phyloP scores from a whole-genome alignment of 2,113 vertebrate species.

The Dendropsophus ebraccatus region DNA sequence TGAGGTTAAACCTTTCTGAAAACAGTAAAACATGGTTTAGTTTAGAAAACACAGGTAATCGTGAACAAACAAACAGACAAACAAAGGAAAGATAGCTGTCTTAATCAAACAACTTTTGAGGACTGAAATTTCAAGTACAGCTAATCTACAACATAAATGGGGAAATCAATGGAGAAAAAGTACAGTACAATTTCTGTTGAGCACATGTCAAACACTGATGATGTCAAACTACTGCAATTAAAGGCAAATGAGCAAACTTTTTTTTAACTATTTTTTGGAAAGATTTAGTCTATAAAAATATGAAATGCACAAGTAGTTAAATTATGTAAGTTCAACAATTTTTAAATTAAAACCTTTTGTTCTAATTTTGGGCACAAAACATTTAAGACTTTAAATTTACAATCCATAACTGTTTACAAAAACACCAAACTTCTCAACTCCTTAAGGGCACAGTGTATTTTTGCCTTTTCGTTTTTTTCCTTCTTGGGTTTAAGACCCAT shows the following conservation, averaged over 20 bases:
- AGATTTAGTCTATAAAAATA: neutral
- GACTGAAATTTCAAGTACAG: slow-evolving; percentile 30
- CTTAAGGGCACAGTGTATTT: no score
- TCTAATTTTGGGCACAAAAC: no score
- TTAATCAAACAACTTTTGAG: slow-evolving; percentile 29
- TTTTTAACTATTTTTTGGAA: neutral
- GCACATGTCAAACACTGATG: neutral
- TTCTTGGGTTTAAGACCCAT: no score
- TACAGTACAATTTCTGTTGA: slow-evolving; percentile 4
- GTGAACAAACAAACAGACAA: slow-evolving; percentile 32
- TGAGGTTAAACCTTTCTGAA: slow-evolving; percentile 33
- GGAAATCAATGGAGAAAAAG: slow-evolving; percentile 10
- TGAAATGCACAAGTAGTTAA: neutral
- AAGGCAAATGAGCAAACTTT: neutral
- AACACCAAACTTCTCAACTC: no score
- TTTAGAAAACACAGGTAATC: slow-evolving; percentile 25
- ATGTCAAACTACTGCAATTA: neutral
- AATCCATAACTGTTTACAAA: no score
- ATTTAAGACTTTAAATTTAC: no score
- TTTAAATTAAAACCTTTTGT: no score
- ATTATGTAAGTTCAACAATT: no score
- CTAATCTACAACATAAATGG: slow-evolving; percentile 30
- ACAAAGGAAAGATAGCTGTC: slow-evolving; percentile 35
- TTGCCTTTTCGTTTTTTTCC: no score
- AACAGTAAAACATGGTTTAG: slow-evolving; percentile 32